Conservation (phyloP, 2,113 vertebrate genomes). For the Oreochromis niloticus region DNA sequence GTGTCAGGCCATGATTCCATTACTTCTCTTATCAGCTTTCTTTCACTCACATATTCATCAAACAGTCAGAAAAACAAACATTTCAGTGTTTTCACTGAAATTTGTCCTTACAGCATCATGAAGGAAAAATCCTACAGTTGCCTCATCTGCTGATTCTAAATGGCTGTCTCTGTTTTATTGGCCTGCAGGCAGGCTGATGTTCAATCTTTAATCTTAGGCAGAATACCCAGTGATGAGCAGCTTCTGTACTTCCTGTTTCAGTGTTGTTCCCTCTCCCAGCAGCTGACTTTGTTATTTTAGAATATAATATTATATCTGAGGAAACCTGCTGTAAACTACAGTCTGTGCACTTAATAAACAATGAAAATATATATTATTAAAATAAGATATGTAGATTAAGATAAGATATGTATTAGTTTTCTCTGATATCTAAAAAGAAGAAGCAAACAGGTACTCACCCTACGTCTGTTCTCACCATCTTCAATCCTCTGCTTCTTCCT, state of each 20-base stretch:
- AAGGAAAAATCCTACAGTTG: not conserved
- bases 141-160: not conserved
- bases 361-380: not conserved
- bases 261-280: not conserved
- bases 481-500: conserved; percentile 91
- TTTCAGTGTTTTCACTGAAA: not conserved
- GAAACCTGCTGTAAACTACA: not conserved
- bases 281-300: not conserved
- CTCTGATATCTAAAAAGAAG: not conserved
- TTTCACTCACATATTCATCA: not conserved
- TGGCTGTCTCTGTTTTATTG: not conserved
- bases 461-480: conserved; percentile 90
- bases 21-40: not conserved
- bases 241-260: not conserved
- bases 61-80: not conserved
- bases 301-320: not conserved
- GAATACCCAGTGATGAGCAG: not conserved
- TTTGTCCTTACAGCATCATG: too few relatives aligned
- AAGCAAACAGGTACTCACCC: conserved; percentile 70
- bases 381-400: too few relatives aligned
- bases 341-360: not conserved
- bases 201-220: not conserved
- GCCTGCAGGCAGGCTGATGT: not conserved
- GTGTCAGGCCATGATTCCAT: not conserved
- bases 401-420: not conserved